Conservation (phyloP, 1,140 invertebrate species). For the Meloidogyne exigua region DNA sequence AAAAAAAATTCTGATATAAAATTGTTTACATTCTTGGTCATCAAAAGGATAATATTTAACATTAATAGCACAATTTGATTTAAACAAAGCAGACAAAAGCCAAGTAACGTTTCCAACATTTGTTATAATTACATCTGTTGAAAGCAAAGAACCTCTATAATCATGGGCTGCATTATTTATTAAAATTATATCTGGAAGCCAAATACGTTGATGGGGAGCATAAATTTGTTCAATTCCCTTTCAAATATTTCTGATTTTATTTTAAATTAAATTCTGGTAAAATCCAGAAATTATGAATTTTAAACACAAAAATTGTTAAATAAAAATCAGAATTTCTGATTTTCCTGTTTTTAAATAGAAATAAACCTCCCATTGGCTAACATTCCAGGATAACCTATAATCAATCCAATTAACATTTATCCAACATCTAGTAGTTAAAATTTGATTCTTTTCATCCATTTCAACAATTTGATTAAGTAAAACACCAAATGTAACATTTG, state of each 20-base stretch:
- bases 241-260: neutral
- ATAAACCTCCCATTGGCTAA: constrained; percentile 45
- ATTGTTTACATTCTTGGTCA: constrained; percentile 64
- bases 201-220: constrained; percentile 54
- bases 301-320: neutral
- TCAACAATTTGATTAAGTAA: constrained; percentile 62
- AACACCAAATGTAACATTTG: constrained; percentile 62
- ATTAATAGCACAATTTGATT: constrained; percentile 66
- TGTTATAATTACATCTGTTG: constrained; percentile 51
- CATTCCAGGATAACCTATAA: constrained; percentile 55
- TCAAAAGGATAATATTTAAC: constrained; percentile 68
- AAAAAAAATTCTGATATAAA: no score
- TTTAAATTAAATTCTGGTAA: neutral
- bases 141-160: constrained; percentile 28
- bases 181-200: constrained; percentile 59
- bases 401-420: constrained; percentile 60
- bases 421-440: constrained; percentile 59
- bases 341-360: no score
- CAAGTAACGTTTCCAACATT: constrained; percentile 67
- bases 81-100: constrained; percentile 67
- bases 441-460: constrained; percentile 63
- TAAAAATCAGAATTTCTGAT: neutral
- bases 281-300: neutral
- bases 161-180: constrained; percentile 49
- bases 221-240: constrained; percentile 59